Conservation (phyloP, 1,140 invertebrate species). For the Papilio glaucus region DNA sequence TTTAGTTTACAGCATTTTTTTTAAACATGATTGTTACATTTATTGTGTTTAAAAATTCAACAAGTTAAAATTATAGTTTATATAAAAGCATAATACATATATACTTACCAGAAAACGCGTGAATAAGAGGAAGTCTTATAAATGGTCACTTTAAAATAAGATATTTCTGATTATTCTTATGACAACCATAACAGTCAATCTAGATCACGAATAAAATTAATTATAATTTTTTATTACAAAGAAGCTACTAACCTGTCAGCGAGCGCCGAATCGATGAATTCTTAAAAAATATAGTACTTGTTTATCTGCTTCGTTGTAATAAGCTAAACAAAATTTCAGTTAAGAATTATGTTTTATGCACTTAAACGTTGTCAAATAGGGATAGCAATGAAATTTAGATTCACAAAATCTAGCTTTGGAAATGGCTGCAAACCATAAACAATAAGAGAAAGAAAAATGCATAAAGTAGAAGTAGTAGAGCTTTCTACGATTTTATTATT, state of each 20-base stretch:
- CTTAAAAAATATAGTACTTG: not conserved
- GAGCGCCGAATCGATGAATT: not conserved
- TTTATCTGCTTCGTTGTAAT: not conserved
- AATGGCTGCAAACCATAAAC: not conserved
- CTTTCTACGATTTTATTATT: too few species aligned
- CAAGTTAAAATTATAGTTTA: not conserved
- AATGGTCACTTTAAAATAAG: not conserved
- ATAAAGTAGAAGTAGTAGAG: not conserved
- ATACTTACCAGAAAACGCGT: not conserved
- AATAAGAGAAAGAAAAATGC: not conserved
- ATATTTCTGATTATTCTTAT: not conserved
- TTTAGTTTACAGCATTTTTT: not conserved
- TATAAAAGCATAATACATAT: not conserved
- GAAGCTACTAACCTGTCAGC: conserved; percentile 3
- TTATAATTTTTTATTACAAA: not conserved
- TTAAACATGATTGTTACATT: not conserved
- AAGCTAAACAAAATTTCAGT: not conserved
- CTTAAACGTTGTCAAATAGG: not conserved
- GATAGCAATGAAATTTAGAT: not conserved
- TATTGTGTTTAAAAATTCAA: not conserved
- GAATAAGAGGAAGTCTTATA: not conserved
- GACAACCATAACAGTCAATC: not conserved
- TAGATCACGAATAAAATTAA: not conserved
- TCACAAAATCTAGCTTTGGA: conserved; percentile 7
- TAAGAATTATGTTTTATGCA: not conserved